These are phyloP conservation scores for Micronycteris hirsuta DNA, from an alignment of 2,113 vertebrate genomes.

Conservation along the genomic window DNA sequence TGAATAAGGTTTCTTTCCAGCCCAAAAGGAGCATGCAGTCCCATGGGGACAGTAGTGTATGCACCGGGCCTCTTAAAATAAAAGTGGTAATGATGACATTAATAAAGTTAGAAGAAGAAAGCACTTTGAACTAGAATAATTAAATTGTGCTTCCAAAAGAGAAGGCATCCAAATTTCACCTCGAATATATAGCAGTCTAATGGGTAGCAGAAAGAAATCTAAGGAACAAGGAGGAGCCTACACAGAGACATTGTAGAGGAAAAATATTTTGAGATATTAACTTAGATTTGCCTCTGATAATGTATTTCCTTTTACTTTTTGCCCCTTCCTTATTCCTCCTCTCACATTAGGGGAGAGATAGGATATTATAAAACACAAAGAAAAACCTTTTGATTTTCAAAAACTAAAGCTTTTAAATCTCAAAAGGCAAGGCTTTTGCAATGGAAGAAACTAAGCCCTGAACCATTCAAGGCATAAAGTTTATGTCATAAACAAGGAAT, in stretches of 20 bases:
- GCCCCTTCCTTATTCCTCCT: neutral
- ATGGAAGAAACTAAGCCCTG: neutral
- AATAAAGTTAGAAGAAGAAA: neutral
- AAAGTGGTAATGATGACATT: neutral
- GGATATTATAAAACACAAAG: neutral
- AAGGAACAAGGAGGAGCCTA: neutral
- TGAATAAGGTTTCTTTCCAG: neutral
- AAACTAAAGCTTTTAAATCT: slow-evolving; percentile 28
- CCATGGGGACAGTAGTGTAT: neutral
- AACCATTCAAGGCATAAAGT: slow-evolving; percentile 19
- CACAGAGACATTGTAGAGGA: neutral
- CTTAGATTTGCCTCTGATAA: neutral
- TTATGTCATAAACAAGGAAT: slow-evolving; percentile 54
- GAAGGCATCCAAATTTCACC: neutral
- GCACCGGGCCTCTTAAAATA: neutral
- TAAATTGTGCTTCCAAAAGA: neutral
- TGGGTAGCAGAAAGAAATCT: neutral
- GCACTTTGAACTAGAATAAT: neutral
- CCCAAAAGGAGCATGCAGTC: neutral
- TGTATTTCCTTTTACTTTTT: neutral
- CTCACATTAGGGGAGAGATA: neutral
- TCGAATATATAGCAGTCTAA: neutral
- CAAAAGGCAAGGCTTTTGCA: slow-evolving; percentile 13
- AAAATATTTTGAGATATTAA: slow-evolving; percentile 37
- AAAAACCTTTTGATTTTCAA: slow-evolving; percentile 15